phyloP scores from a whole-genome alignment of 2,888 invertebrate genomes.

The Torymus auratus region DNA sequence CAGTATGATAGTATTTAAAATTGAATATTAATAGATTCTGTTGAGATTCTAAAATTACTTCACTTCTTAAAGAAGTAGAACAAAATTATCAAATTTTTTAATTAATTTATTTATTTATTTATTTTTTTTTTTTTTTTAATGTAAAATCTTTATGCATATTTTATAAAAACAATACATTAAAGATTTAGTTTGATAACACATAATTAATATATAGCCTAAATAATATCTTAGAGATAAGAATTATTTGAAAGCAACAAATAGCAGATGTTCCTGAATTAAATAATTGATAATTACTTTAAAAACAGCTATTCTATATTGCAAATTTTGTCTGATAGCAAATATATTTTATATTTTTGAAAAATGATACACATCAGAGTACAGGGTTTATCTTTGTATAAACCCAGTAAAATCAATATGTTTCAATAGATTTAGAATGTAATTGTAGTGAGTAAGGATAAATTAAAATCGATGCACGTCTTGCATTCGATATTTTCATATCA shows the following conservation, averaged over 20 bases:
- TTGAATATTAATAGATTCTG: constrained; percentile 17
- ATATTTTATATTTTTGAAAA: constrained; percentile 25
- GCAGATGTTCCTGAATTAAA: not conserved
- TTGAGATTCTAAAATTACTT: constrained; percentile 11
- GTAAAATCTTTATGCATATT: too few species aligned
- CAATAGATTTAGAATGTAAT: constrained; percentile 51
- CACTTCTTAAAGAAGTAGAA: constrained; percentile 3
- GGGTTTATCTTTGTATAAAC: constrained; percentile 40
- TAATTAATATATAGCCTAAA: not conserved
- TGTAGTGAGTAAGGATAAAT: constrained; percentile 51
- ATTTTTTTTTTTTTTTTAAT: too few species aligned
- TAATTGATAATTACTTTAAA: not conserved
- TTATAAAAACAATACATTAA: too few species aligned
- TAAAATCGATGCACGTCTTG: constrained; percentile 53
- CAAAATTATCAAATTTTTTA: not conserved
- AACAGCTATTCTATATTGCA: not conserved
- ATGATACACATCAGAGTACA: constrained; percentile 33
- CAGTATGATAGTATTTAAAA: constrained; percentile 17
- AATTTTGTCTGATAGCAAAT: constrained; percentile 6
- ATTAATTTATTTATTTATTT: too few species aligned
- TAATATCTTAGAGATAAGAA: not conserved
- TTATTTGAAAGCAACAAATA: not conserved
- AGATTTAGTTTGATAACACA: not conserved
- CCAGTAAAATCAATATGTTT: constrained; percentile 42
- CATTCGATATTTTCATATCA: constrained; percentile 66